Base-by-base conservation (phyloP, 2,888 invertebrate genomes). In the Volucella inanis region DNA sequence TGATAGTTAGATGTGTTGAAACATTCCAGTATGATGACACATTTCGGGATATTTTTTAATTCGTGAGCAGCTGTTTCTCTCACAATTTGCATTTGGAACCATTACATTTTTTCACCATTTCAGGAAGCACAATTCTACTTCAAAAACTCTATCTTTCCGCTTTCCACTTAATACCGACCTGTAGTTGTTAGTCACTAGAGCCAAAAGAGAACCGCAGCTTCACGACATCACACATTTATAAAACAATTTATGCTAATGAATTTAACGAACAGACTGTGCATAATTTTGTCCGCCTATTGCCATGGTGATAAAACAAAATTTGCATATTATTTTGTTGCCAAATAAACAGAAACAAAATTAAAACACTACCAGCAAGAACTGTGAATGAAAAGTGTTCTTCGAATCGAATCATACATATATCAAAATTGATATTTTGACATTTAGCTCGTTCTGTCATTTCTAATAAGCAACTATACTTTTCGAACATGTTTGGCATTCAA, bases 241-340 rank as follows among this genome's bases (percentile, higher is more conserved):
- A 59, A 57, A 31, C 59, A 59, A 49, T 49, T 70, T 70, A 70
- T 70, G 70, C 57, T 70, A 70, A 70, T 70, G 57, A 70, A 59
- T 57, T n/a, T 22, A 49, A 38, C 57, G 49, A 49, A 14, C 57
- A 31, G n/a, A 10, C 52, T 49, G 49, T n/a, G 22, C 41, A 52
- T 14, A 50, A 11, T 64, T 49, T 50, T 14, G 8, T 15, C 38
- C 15, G 8, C 41, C 9, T 39, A 43, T 43, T 43, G 45, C 61
- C 45, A 61, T 22, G 45, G 31, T 11, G 55, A 45, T 57, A 47
- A 38, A 39, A 31, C 31, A 31, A 39, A 49, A 70, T 70, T 70
- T 70, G 70, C 57, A 59, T 70, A 59, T 70, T 18, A 70, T n/a
- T 59, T 41, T 70, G 70, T 55, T 68, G 47, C 14, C 18, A 12